These are phyloP conservation scores for Conomelus anceps DNA, from an alignment of 2,888 invertebrate species.

Conservation along the genomic window DNA sequence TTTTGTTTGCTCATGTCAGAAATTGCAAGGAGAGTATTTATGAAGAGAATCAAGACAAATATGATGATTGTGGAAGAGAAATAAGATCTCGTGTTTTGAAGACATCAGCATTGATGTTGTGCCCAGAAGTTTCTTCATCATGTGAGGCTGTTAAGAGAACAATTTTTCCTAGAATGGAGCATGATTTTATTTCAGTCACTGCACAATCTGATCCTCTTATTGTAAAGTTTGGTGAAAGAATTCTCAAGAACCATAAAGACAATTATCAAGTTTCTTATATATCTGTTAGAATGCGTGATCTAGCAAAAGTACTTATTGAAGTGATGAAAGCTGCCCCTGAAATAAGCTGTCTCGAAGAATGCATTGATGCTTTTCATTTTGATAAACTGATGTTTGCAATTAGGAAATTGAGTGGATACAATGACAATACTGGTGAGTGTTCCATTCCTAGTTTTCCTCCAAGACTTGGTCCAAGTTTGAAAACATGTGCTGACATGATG, in stretches of 20 bases:
- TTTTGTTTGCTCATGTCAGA: too few species aligned
- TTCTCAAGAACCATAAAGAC: conserved; percentile 7
- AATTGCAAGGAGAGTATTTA: too few species aligned
- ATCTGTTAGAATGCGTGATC: conserved; percentile 4
- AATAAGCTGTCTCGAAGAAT: conserved; percentile 9
- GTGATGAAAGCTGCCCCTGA: not conserved
- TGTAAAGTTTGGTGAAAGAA: conserved; percentile 7
- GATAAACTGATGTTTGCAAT: not conserved
- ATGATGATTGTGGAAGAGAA: too few species aligned
- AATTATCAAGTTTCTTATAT: conserved; percentile 2
- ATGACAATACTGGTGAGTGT: conserved; percentile 4
- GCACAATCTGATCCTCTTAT: too few species aligned
- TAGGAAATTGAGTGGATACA: not conserved
- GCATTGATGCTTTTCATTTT: conserved; percentile 10
- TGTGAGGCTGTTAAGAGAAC: too few species aligned
- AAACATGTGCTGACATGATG: not conserved
- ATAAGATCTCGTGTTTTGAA: too few species aligned
- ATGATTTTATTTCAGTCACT: too few species aligned
- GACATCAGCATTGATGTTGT: too few species aligned
- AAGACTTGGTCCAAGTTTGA: conserved; percentile 1
- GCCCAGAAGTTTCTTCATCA: too few species aligned
- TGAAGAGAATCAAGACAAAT: too few species aligned
- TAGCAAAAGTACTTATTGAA: conserved; percentile 1
- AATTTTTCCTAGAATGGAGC: too few species aligned
- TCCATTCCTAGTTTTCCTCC: not conserved